Percentiles rank a stretch among this genome's conserved stretches.
Conservation (phyloP, 2,888 invertebrate species). For the Conomelus anceps region DNA sequence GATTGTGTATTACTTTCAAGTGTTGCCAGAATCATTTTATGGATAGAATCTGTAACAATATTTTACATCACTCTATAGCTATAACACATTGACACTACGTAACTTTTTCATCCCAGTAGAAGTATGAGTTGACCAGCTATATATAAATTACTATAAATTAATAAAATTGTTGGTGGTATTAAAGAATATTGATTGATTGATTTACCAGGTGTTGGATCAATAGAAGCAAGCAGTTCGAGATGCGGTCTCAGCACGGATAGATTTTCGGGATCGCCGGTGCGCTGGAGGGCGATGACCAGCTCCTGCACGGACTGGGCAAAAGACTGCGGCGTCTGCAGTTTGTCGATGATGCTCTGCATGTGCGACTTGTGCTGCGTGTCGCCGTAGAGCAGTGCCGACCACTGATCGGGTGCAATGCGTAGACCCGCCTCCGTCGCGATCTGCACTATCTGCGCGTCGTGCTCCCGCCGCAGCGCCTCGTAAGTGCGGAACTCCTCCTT, state of each 20-base stretch:
- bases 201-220: slow-evolving; percentile 76
- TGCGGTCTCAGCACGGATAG: slow-evolving; percentile 68
- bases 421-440: slow-evolving; percentile 96
- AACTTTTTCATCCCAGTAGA: too few species aligned
- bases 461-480: slow-evolving; percentile 86
- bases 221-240: slow-evolving; percentile 75
- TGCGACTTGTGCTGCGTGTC: slow-evolving; percentile 93
- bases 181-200: slow-evolving; percentile 1
- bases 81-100: too few species aligned
- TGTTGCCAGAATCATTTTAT: too few species aligned
- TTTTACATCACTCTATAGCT: too few species aligned
- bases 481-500: slow-evolving; percentile 96
- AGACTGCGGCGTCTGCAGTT: slow-evolving; percentile 87
- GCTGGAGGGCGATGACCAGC: slow-evolving; percentile 79
- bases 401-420: slow-evolving; percentile 95
- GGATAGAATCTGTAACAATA: too few species aligned
- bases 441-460: slow-evolving; percentile 97
- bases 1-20: too few species aligned
- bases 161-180: slow-evolving; percentile 1
- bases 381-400: slow-evolving; percentile 94
- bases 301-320: slow-evolving; percentile 86
- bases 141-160: neutral
- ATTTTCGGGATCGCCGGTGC: slow-evolving; percentile 81
- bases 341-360: slow-evolving; percentile 91
- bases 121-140: too few species aligned